Conservation (phyloP, 30 jellyfish, hydroid and myxozoan species). For the Chrysaora quinquecirrha region DNA sequence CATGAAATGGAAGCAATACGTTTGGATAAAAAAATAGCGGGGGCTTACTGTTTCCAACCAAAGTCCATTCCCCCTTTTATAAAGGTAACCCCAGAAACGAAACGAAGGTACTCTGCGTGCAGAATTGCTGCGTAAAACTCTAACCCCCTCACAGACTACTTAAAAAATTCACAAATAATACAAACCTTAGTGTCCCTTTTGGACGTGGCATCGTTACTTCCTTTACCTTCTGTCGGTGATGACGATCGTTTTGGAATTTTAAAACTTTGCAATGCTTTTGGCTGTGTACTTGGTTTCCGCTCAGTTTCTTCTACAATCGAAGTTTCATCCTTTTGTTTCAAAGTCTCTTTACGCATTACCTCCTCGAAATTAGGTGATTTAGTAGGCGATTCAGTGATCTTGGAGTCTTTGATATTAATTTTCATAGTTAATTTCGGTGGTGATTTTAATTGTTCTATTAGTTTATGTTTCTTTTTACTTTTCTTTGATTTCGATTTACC, state of each 20-base stretch:
- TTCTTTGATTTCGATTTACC: slow-evolving; percentile 1
- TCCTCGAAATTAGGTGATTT: slow-evolving; percentile 30
- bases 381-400: slow-evolving; percentile 68
- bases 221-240: slow-evolving; percentile 26
- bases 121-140: too few species aligned
- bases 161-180: too few species aligned
- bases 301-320: slow-evolving; percentile 13
- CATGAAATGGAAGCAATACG: too few species aligned
- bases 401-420: slow-evolving; percentile 53
- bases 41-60: too few species aligned
- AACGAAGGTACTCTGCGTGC: too few species aligned
- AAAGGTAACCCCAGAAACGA: too few species aligned
- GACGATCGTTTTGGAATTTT: slow-evolving; percentile 39
- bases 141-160: too few species aligned
- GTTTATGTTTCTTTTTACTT: slow-evolving; percentile 18
- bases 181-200: not conserved
- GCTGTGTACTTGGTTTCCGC: slow-evolving; percentile 59
- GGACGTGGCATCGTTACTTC: not conserved
- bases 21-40: too few species aligned
- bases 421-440: slow-evolving; percentile 51
- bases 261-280: slow-evolving; percentile 35
- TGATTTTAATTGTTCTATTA: slow-evolving; percentile 5
- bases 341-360: not conserved
- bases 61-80: too few species aligned
- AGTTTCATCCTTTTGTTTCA: slow-evolving; percentile 2